Percentiles rank a stretch among this genome's conserved stretches.
These are phyloP conservation scores for Rana temporaria DNA, from an alignment of 2,113 vertebrate genomes.

Conservation along the genomic window DNA sequence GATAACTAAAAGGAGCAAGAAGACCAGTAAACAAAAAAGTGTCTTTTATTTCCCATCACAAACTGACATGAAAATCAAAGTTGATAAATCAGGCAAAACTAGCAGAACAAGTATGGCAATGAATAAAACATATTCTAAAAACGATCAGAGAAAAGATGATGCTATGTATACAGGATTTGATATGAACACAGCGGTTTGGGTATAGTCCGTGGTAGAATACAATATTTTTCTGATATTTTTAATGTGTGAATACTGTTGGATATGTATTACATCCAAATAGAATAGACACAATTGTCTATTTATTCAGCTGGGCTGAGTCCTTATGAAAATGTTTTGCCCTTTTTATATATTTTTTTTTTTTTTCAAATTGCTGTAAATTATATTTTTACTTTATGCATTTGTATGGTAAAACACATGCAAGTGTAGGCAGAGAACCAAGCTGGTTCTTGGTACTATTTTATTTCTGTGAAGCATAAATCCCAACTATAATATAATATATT, in stretches of 20 bases:
- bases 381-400: background rate
- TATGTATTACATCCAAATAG: background rate
- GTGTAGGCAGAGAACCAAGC: conserved; percentile 14
- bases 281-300: background rate
- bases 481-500: conserved; percentile 7
- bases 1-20: conserved; percentile 86
- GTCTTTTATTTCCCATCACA: conserved; percentile 84
- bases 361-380: background rate
- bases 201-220: conserved; percentile 70
- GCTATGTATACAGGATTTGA: conserved; percentile 83
- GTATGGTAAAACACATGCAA: background rate
- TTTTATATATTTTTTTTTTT: background rate
- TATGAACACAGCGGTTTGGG: conserved; percentile 95
- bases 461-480: background rate
- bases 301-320: conserved; percentile 34
- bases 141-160: conserved; percentile 66
- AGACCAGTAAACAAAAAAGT: conserved; percentile 78
- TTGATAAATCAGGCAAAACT: conserved; percentile 65
- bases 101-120: conserved; percentile 63
- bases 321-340: background rate
- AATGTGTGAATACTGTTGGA: background rate
- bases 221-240: background rate
- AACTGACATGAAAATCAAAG: conserved; percentile 73
- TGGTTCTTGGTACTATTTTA: conserved; percentile 13
- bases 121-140: conserved; percentile 67